Conservation (phyloP, 1,140 invertebrate species). For the Leptoteleia sp. region DNA sequence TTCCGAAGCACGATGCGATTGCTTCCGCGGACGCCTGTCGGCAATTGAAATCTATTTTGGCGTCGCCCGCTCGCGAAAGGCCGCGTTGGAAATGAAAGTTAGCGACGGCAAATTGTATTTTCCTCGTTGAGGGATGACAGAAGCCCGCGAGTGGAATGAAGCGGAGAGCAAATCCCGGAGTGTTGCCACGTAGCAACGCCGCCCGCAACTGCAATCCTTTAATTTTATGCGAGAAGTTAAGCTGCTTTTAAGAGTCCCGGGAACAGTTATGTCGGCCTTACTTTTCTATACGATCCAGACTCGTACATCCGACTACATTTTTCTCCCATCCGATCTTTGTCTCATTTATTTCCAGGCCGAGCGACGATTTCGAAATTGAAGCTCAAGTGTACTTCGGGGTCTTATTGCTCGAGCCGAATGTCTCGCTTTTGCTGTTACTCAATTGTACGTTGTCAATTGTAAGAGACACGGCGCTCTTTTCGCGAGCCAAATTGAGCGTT, state of each 20-base stretch:
- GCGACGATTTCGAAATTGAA: too few relatives aligned
- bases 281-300: constrained; percentile 29
- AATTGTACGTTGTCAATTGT: constrained; percentile 4
- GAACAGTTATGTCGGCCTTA: constrained; percentile 68
- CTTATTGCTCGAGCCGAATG: too few relatives aligned
- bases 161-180: constrained; percentile 59
- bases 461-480: not conserved
- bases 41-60: constrained; percentile 71
- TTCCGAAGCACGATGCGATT: constrained; percentile 67
- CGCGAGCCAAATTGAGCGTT: constrained; percentile 6
- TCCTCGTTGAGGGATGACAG: constrained; percentile 61
- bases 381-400: too few relatives aligned
- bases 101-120: constrained; percentile 74
- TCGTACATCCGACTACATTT: constrained; percentile 25
- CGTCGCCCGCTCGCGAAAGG: constrained; percentile 62
- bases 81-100: constrained; percentile 71
- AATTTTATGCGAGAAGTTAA: constrained; percentile 81
- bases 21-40: constrained; percentile 64
- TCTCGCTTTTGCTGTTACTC: not conserved
- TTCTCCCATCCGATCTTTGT: too few relatives aligned
- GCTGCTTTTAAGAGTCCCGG: constrained; percentile 77
- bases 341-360: constrained; percentile 5
- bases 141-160: constrained; percentile 41
- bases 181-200: constrained; percentile 68
- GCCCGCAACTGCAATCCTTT: constrained; percentile 78